These are phyloP conservation scores for Hydrocynus forskahlii DNA, from an alignment of 2,797 vertebrate species.

Conservation along the genomic window DNA sequence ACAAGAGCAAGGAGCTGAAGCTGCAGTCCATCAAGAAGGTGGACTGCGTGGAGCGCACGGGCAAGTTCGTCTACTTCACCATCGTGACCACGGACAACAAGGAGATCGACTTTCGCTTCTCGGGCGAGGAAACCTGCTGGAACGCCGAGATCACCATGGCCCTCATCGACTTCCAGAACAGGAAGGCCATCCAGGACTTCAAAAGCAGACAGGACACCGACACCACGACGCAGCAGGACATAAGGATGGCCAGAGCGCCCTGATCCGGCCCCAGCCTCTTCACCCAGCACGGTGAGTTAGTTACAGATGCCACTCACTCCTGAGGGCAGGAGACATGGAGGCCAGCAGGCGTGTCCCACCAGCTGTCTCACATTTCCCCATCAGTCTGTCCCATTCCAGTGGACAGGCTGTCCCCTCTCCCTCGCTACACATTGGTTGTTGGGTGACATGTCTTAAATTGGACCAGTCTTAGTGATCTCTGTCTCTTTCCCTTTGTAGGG, in stretches of 20 bases:
- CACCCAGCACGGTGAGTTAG: constrained; percentile 69
- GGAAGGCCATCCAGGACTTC: constrained; percentile 90
- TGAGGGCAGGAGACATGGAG: not conserved
- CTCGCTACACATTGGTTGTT: not conserved
- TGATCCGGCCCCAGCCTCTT: constrained; percentile 60
- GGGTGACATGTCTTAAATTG: not conserved
- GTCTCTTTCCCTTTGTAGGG: constrained; percentile 46
- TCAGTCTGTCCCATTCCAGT: not conserved
- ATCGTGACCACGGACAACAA: constrained; percentile 94
- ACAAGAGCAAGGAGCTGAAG: constrained; percentile 88
- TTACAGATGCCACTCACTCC: not conserved
- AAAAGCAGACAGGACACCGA: constrained; percentile 85
- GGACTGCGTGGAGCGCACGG: constrained; percentile 96
- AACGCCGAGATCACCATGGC: constrained; percentile 95
- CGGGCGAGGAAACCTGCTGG: constrained; percentile 89
- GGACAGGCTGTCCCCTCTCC: not conserved
- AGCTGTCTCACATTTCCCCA: not conserved
- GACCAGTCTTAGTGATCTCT: not conserved
- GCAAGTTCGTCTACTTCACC: constrained; percentile 96
- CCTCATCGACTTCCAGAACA: constrained; percentile 95
- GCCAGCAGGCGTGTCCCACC: not conserved
- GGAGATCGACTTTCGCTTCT: constrained; percentile 96
- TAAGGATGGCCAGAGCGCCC: constrained; percentile 80
- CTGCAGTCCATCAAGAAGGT: constrained; percentile 93
- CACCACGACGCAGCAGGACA: constrained; percentile 78